Percentiles rank a stretch among this genome's conserved stretches.
Conservation (phyloP, 2,113 vertebrate species). For the Brachyhypopomus gauderio region DNA sequence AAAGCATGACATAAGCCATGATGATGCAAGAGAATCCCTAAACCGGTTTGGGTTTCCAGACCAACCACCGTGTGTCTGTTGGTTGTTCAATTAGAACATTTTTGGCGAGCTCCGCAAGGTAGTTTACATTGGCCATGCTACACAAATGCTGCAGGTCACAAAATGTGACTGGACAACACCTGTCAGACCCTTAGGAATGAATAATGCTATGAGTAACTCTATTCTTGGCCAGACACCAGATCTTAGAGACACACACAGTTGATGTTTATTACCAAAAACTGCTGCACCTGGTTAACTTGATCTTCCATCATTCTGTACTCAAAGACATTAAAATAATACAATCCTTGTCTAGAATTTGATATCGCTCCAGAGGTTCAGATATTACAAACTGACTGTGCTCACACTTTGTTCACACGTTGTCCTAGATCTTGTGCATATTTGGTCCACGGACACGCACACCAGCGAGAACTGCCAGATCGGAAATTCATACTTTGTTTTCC, state of each 20-base stretch:
- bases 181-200: neutral
- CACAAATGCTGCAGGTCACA: neutral
- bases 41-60: neutral
- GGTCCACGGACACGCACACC: no score
- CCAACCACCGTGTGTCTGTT: conserved; percentile 11
- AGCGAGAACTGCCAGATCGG: no score
- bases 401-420: no score
- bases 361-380: neutral
- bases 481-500: no score
- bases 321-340: neutral
- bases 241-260: no score
- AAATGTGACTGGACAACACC: neutral
- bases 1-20: conserved; percentile 6
- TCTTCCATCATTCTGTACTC: neutral
- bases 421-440: no score
- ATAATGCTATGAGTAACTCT: neutral
- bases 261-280: no score
- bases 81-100: conserved; percentile 16
- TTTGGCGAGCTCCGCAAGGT: neutral
- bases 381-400: neutral
- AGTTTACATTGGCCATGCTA: neutral
- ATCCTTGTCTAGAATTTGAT: no score
- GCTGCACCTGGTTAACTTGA: neutral
- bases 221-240: no score
- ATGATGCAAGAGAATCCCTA: conserved; percentile 31